Base-by-base conservation (phyloP, 1,140 invertebrate species). In the Euglossa dilemma region DNA sequence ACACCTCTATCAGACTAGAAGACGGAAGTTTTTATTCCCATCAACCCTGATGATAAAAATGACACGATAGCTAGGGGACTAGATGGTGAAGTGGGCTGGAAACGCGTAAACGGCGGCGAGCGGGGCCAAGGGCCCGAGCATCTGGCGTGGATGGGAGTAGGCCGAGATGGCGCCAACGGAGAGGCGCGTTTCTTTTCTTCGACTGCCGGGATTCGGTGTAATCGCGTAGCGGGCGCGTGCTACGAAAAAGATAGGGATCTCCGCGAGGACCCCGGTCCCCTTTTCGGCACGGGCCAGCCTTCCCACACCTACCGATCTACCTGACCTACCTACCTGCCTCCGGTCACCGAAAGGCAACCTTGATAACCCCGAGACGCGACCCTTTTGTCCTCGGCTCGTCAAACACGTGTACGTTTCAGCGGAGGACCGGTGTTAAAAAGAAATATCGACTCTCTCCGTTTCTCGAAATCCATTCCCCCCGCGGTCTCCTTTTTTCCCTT, bases 171-270 rank as follows among this genome's bases (percentile, higher is more conserved):
- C 71, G 80, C 80, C 87, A 57, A 78, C 80, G 47, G 25, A n/a
- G 36, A 47, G 12, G 43, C 80, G 74, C 84, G 84, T 89, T 86
- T 85, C 87, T 85, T 89, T 89, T 82, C 81, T 82, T 85, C 76
- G 86, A 76, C 64, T 76, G 80, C 43, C 56, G 50, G 64, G 61
- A 80, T 88, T 84, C 54, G 52, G 75, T 84, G 84, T 84, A 85
- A 88, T 80, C 80, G 84, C 80, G 66, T 71, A 83, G 80, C 80
- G 52, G 84, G 84, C 81, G 87, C 87, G 88, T 85, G 87, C 87
- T 85, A 81, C 72, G 82, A 74, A 77, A 83, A 71, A 84, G 87
- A 89, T 89, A 89, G 57, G 75, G 82, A 89, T 89, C 88, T 77
- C 61, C 82, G 85, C 75, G 79, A 70, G 52, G 80, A 85, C 81